Percentiles rank a stretch among this genome's conserved stretches.
These are phyloP conservation scores for Macrocentrus cingulum DNA, from an alignment of 1,140 invertebrate species.

Conservation along the genomic window DNA sequence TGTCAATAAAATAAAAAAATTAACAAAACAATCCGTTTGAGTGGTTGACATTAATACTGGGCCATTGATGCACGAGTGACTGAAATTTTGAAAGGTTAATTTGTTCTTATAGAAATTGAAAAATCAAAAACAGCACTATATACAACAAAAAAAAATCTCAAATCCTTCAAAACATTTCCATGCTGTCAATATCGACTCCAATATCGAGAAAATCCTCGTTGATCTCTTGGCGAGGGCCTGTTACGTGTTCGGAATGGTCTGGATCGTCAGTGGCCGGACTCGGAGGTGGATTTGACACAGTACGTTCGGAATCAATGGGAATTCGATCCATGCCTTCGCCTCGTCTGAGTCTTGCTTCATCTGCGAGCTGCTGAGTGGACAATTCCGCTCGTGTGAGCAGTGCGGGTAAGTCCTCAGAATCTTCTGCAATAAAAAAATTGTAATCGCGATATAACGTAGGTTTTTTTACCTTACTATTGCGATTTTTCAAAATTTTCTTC, in stretches of 20 bases:
- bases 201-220: conserved; percentile 71
- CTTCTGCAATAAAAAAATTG: conserved; percentile 38
- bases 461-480: conserved; percentile 57
- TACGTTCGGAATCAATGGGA: conserved; percentile 54
- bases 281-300: conserved; percentile 74
- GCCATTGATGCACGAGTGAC: too few relatives aligned
- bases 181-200: conserved; percentile 66
- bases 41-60: too few relatives aligned
- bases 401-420: conserved; percentile 62
- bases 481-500: conserved; percentile 65
- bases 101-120: too few relatives aligned
- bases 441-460: conserved; percentile 15
- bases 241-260: conserved; percentile 67
- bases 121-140: too few relatives aligned
- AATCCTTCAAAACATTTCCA: conserved; percentile 76
- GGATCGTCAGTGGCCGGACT: conserved; percentile 74
- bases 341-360: conserved; percentile 55
- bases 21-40: too few relatives aligned
- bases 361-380: conserved; percentile 56
- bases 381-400: conserved; percentile 63
- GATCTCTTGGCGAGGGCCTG: conserved; percentile 57
- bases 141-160: too few relatives aligned
- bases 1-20: too few relatives aligned
- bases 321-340: conserved; percentile 57
- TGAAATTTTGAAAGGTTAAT: too few relatives aligned